These are phyloP conservation scores for Blennius ocellaris DNA, from an alignment of 2,113 vertebrate genomes.

Conservation along the genomic window DNA sequence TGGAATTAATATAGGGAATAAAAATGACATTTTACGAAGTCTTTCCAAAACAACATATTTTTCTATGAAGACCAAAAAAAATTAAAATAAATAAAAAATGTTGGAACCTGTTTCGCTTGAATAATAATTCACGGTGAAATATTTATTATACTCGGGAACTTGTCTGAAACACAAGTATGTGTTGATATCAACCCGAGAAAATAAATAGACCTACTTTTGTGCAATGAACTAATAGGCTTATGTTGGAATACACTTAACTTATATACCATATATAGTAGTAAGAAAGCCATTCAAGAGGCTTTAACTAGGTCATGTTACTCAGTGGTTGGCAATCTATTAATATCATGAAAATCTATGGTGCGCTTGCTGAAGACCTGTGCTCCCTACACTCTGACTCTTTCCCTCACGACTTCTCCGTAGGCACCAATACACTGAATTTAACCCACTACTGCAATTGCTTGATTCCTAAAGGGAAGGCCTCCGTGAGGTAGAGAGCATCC, in stretches of 20 bases:
- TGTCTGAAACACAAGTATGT: background rate
- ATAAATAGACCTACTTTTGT: conserved; percentile 15
- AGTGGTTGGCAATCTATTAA: conserved; percentile 63
- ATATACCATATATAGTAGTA: background rate
- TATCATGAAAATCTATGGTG: conserved; percentile 55
- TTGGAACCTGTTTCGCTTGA: no score
- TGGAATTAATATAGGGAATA: no score
- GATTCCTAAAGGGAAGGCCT: conserved; percentile 37
- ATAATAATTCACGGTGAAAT: no score
- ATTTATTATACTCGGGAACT: no score
- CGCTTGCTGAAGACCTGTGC: conserved; percentile 26
- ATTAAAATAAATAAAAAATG: no score
- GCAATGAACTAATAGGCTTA: conserved; percentile 12
- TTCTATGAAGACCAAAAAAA: no score
- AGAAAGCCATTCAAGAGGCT: conserved; percentile 56
- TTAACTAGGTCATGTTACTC: conserved; percentile 71
- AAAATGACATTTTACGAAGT: no score
- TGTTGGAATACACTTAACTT: conserved; percentile 12
- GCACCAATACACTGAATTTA: conserved; percentile 51
- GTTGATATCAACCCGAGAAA: background rate
- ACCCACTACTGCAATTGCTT: conserved; percentile 22
- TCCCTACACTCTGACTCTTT: conserved; percentile 41
- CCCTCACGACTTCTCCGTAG: conserved; percentile 42
- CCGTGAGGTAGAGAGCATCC: conserved; percentile 35
- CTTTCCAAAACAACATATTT: no score